Base-by-base conservation (phyloP, 2,113 vertebrate species). In the Gallinago media region DNA sequence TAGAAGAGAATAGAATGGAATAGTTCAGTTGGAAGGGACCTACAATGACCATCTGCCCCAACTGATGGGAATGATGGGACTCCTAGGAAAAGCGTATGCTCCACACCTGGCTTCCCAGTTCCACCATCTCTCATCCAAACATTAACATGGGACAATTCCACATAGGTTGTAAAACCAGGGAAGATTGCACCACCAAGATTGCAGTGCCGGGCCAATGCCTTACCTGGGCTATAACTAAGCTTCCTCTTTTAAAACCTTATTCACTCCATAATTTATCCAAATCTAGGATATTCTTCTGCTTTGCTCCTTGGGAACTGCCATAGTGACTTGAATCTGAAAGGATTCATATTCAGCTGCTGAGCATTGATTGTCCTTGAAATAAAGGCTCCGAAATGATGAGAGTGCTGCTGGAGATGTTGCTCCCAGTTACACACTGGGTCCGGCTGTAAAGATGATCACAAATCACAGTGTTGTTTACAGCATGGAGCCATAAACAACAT, bases 331-430 rank as follows among this genome's bases (percentile, higher is more conserved):
- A 72, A 89, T 65, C 40, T 10, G 18, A 62, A 56, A 54, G 42
- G 46, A 55, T 79, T 67, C 25, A 4, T 65, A 55, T 63, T 80
- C 52, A 55, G 11, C 40, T 11, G 6, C 20, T 54, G 47, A 42
- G 10, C 19, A 29, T 31, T 77, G 38, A 23, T 59, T 66, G 2
- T 14, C 32, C n/a, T 61, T 46, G 19, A 68, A 85, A 42, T 65
- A 22, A 72, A 63, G 62, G 15, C 58, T 92, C 65, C 55, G 58
- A 34, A 88, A 58, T 25, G 2, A 31, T 31, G n/a, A 75, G 26
- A 13, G 9, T 0, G 0, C 29, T 68, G 55, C 31, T 74, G 55
- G n/a, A 50, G 27, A 25, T 11, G 32, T n/a, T 66, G 34, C 31
- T 92, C 47, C 36, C 63, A 15, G 18, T 70, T 66, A 36, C 26